A percentile compares a stretch with the other conserved stretches of the same genome.
Evolutionary conservation across 2,888 invertebrate species (phyloP).

Genomic region (Drosophila ustulata): DNA sequence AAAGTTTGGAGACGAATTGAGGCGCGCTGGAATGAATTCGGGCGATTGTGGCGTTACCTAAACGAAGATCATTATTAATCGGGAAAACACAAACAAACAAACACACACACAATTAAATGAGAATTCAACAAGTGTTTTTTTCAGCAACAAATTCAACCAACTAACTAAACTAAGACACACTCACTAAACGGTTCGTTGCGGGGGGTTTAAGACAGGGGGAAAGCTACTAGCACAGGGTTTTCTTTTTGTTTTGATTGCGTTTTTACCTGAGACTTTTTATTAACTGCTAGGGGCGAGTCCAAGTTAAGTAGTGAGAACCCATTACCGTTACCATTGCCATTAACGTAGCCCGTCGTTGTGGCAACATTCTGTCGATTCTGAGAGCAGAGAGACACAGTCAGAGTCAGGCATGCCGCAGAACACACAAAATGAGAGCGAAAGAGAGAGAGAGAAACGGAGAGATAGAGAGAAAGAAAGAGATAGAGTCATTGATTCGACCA

Average conservation of each 20-base stretch:
- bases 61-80: background rate
- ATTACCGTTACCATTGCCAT: constrained; percentile 73
- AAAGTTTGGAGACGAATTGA: constrained; percentile 84
- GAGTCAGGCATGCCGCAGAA: constrained; percentile 32
- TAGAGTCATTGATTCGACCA: constrained; percentile 4
- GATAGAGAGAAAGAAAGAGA: constrained; percentile 14
- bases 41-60: constrained; percentile 86
- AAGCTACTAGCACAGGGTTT: constrained; percentile 4
- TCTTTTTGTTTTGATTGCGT: background rate
- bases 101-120: background rate
- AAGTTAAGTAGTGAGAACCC: constrained; percentile 83
- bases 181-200: background rate
- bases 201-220: background rate
- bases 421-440: constrained; percentile 34
- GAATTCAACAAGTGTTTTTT: background rate
- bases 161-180: constrained; percentile 6
- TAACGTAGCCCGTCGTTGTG: constrained; percentile 83
- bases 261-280: constrained; percentile 85
- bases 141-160: background rate
- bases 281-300: constrained; percentile 84
- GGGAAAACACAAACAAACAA: background rate
- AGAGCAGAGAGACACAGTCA: constrained; percentile 33
- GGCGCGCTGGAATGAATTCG: constrained; percentile 86
- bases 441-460: constrained; percentile 19
- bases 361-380: constrained; percentile 85